Evolutionary conservation across 2,797 vertebrate genomes (phyloP).

Genomic region (Phaenicophaeus curvirostris): DNA sequence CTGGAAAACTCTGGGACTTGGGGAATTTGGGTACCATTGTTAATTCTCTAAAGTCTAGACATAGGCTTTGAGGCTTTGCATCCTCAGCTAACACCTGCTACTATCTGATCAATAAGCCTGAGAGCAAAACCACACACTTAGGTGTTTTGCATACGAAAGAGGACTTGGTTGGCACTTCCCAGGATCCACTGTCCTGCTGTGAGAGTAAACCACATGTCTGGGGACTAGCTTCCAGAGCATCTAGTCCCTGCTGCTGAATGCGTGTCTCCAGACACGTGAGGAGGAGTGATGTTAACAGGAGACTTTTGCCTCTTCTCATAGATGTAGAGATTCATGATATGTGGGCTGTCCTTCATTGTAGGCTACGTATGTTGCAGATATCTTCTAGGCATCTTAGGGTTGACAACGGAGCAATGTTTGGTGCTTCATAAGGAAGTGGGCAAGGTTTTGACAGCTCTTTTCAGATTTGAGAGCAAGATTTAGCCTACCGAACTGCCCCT

Average conservation of each 20-base stretch:
- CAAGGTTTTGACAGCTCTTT: neutral
- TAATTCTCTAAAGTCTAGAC: neutral
- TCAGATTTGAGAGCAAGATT: neutral
- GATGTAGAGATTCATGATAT: neutral
- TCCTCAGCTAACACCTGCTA: neutral
- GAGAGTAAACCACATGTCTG: neutral
- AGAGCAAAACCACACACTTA: neutral
- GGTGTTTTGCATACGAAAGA: neutral
- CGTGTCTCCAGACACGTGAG: neutral
- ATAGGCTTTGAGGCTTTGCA: neutral
- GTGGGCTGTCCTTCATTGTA: neutral
- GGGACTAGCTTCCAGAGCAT: neutral
- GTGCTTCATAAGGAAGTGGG: neutral
- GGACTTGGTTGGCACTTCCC: neutral
- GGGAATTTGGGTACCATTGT: neutral
- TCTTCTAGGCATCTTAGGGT: neutral
- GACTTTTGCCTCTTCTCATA: neutral
- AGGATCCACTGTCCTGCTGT: neutral
- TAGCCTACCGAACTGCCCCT: neutral
- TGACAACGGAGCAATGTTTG: neutral
- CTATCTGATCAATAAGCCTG: neutral
- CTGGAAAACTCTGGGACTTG: neutral
- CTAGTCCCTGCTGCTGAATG: neutral
- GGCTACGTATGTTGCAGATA: neutral
- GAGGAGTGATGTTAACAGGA: neutral